Base-by-base conservation (phyloP, 2,113 vertebrate species). In the Tachuris rubrigastra region DNA sequence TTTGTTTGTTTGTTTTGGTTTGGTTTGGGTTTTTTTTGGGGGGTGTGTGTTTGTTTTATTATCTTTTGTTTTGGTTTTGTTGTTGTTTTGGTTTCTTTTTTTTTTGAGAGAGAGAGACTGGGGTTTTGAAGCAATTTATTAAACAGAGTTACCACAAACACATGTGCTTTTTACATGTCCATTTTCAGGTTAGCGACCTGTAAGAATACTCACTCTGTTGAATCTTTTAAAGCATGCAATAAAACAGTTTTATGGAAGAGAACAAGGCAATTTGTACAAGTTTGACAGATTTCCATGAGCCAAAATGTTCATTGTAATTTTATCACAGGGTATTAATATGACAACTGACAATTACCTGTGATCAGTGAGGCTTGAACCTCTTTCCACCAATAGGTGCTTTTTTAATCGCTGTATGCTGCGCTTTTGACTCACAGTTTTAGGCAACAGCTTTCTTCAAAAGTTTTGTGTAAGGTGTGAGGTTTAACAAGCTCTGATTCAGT, bases 201-300 rank as follows among this genome's bases (percentile, higher is more conserved):
- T 87, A 75, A 86, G 90, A 93, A 88, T 52, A 81, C 41, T 71
- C 58, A 58, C n/a, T 67, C 65, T 90, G 39, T 13, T 55, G 63
- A 81, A 65, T 89, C 90, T 81, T 86, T 80, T 84, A 72, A 94
- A 93, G 58, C 31, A 52, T 16, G 15, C 52, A 84, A 85, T 96
- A 93, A 95, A 96, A 1, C 18, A 62, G 56, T 74, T 95, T 95
- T 93, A 81, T 75, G 52, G 58, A 94, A 78, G 73, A 90, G 65
- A 96, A 86, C 55, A 86, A 80, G 44, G 25, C 73, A 92, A 68
- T 24, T 60, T 81, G 44, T 74, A 59, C 0, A 2, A 67, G 39
- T 46, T 55, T 83, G 85, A 83, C 47, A 71, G 72, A 77, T 83
- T 92, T 83, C 8, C 24, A 41, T 27, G 58, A 95, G 79, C 42